Evolutionary conservation across 2,113 vertebrate species (phyloP), one percentile per base, ranked within the genome.

Genomic region (Cochlearius cochlearius): DNA sequence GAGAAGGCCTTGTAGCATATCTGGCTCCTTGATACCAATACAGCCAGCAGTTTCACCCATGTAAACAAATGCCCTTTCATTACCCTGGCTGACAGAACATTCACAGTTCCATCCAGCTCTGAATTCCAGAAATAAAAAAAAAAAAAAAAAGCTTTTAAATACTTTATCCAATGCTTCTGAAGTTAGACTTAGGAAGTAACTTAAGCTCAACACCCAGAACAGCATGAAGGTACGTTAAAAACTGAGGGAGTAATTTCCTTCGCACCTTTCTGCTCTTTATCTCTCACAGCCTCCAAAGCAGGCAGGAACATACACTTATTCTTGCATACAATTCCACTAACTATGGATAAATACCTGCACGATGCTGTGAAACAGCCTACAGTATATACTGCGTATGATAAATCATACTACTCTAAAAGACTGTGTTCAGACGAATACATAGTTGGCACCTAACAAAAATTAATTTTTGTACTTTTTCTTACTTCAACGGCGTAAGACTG

Each of bases 231-330:
- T 45, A 69, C 38, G 55, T 77, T 47, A 92, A 84, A 95, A 86
- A 71, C 9, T 9, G 9, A 79, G 60, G 11, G 11, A 84, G 7
- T 15, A 5, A 78, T 19, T 72, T 94, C 30, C 29, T 45, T 76
- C 34, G 25, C 20, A 64, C 26, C 13, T 55, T 27, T 30, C 8
- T 55, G 53, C 15, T n/a, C 86, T 88, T 58, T 30, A 32, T 21
- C 49, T 88, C 53, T 77, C 69, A 84, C 9, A 80, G 8, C 26
- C 43, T 66, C 29, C 49, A 79, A 38, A 69, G 62, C 12, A 66
- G 1, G 1, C 27, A 62, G 19, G 25, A 80, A 79, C 10, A 64
- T 3, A 72, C 0, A 0, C 11, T 92, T 77, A 11, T 22, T 56
- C 69, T 43, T 67, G 52, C 39, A 75, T 10, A 56, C 2, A 64